Base-by-base conservation (phyloP, 30 jellyfish, hydroid and myxozoan genomes). In the Aurelia aurita region DNA sequence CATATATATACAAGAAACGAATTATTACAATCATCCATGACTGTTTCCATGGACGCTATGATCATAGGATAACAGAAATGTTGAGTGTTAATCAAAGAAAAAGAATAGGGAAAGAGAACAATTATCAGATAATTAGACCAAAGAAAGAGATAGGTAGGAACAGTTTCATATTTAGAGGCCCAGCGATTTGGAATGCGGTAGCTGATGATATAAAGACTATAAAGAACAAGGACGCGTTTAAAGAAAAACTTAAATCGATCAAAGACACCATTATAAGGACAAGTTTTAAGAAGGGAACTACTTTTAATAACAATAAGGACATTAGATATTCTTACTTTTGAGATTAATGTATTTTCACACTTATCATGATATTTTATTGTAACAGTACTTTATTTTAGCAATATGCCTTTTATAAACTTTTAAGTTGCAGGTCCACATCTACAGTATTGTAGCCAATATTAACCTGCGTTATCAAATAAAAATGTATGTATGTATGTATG, bases 31-130 rank as follows among this genome's bases (percentile, higher is more conserved):
- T 61, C 7, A 61, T 61, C 39, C 73, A 61, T 61, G 73, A 8
- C 5, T 61, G 73, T 61, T 61, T 61, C 32, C 35, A 61, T 61
- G 3, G 73, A 61, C 73, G 35, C 49, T 9, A 61, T 22, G 73
- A 61, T 14, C 73, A 61, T 61, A 61, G 73, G 32, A 61, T 61
- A 61, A 6, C 49, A 61, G 49, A 2, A 61, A 66, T 66, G 58
- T 28, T 66, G 34, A 31, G 20, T 21, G 75, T 26, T 15, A 7
- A 63, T 63, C 75, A 63, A 63, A 26, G 75, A 63, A 63, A 9
- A 20, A 63, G 75, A 63, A 63, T 9, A 26, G 75, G 75, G 75
- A 63, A 26, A 63, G 75, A 63, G 47, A 63, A 63, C 75, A 63
- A 63, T 63, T 26, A 4, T 63, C 75, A 63, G 75, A 26, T 63